Base-by-base conservation (phyloP, 2,113 vertebrate species). In the Laticauda laticaudata region DNA sequence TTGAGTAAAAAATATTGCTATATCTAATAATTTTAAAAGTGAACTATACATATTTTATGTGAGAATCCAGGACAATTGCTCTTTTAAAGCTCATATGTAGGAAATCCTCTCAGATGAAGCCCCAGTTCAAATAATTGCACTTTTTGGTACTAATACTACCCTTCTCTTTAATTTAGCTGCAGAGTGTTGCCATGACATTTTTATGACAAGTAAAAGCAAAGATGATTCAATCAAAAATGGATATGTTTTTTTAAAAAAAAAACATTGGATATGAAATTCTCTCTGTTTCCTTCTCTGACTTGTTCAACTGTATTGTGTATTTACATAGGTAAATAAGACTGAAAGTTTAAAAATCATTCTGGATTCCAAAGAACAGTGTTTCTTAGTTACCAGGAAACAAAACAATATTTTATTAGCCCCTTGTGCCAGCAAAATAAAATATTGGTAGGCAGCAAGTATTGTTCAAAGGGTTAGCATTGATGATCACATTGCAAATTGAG, bases 251-350 rank as follows among this genome's bases (percentile, higher is more conserved):
- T 1, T 39, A 39, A 39, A 55, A 45, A n/a, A 56, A 45, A 53
- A 29, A 21, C 6, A 1, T 39, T 54, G 18, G 24, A 89, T 59
- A 45, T 86, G 6, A 53, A 93, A 89, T 91, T 61, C 14, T 59
- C 26, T 81, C 10, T 4, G 14, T 89, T 39, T n/a, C 12, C 43
- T 45, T 88, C 21, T 51, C 3, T 55, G 29, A 57, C 64, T 8
- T 90, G 15, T 90, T 90, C 86, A 94, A 8, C 20, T 56, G 34
- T 14, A 56, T 34, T 86, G 3, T 48, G 54, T 39, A 24, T 90
- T 92, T 23, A 90, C 48, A 48, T 11, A 92, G 87, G 91, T 86
- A 90, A 89, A 92, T 21, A 56, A 89, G 75, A 92, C 90, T 87
- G 34, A 53, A 87, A 86, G 85, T 85, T 56, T 56, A 56, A 51